phyloP scores from a whole-genome alignment of 2,113 vertebrate genomes.

The Suricata suricatta region DNA sequence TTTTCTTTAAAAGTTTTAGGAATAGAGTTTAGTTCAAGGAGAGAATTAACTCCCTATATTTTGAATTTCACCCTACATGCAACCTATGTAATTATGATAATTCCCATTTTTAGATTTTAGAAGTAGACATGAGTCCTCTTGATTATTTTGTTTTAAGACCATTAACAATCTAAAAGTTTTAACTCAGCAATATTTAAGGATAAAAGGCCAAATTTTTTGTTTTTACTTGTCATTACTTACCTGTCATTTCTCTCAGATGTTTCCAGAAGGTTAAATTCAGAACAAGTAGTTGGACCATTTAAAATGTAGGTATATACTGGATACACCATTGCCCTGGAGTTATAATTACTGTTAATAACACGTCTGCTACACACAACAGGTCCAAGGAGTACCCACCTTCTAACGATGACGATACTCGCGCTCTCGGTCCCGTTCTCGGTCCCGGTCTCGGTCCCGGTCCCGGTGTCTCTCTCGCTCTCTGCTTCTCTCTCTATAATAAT shows the following conservation, averaged over 20 bases:
- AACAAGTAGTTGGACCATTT: slow-evolving; percentile 72
- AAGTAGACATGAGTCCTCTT: slow-evolving; percentile 77
- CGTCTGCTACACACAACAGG: slow-evolving; percentile 29
- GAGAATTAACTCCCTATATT: slow-evolving; percentile 54
- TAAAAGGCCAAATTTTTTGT: slow-evolving; percentile 54
- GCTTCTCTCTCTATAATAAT: slow-evolving; percentile 98
- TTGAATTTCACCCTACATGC: slow-evolving; percentile 57
- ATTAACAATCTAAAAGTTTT: slow-evolving; percentile 47
- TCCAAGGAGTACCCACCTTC: slow-evolving; percentile 88
- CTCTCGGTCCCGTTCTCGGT: slow-evolving; percentile 95
- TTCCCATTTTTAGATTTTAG: slow-evolving; percentile 72
- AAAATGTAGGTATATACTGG: slow-evolving; percentile 72
- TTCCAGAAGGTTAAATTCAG: slow-evolving; percentile 81
- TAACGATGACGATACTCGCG: slow-evolving; percentile 97
- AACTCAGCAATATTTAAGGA: slow-evolving; percentile 62
- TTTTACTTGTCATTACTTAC: slow-evolving; percentile 85
- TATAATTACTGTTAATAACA: slow-evolving; percentile 62
- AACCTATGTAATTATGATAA: slow-evolving; percentile 61
- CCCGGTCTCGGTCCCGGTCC: slow-evolving; percentile 94
- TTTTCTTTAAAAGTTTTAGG: slow-evolving; percentile 57
- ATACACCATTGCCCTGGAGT: slow-evolving; percentile 73
- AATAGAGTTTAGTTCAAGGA: slow-evolving; percentile 59
- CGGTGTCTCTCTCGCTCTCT: slow-evolving; percentile 96
- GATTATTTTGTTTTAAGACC: slow-evolving; percentile 63
- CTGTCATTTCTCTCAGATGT: slow-evolving; percentile 60